Conservation (phyloP, 2,888 invertebrate species). For the Melieria picta region DNA sequence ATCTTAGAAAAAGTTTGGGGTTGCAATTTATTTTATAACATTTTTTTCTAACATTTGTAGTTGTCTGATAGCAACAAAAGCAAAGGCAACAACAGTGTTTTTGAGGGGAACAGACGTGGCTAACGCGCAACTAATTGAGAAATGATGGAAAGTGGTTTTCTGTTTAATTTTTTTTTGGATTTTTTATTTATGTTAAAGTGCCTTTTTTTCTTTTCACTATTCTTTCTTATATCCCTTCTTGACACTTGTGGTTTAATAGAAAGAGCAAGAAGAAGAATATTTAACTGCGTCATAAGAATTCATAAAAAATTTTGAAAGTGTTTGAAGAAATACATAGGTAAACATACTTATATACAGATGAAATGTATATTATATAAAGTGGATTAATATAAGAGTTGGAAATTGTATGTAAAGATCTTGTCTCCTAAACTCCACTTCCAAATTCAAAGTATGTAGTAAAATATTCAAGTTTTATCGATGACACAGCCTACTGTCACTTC, state of each 20-base stretch:
- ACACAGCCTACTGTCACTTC: no score
- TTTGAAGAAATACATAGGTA: no score
- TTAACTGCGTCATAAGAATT: no score
- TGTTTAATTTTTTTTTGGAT: not conserved
- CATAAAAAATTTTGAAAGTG: no score
- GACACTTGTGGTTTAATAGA: not conserved
- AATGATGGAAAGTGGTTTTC: constrained; percentile 5
- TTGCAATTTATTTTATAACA: not conserved
- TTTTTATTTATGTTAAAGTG: constrained; percentile 8
- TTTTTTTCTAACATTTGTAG: constrained; percentile 1
- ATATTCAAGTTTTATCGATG: no score
- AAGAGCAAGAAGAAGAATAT: no score
- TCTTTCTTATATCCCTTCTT: constrained; percentile 3
- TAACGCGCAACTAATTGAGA: constrained; percentile 6
- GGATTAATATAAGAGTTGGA: no score
- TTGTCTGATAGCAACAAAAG: not conserved
- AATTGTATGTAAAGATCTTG: no score
- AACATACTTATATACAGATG: no score
- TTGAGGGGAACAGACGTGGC: constrained; percentile 4
- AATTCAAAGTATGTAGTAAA: no score
- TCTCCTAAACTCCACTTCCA: no score
- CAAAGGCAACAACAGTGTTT: constrained; percentile 6
- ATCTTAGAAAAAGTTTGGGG: not conserved
- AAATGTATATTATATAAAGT: no score
- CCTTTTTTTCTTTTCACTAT: constrained; percentile 20